Evolutionary conservation across 2,113 vertebrate genomes (phyloP).

Genomic region (Edolisoma coerulescens): DNA sequence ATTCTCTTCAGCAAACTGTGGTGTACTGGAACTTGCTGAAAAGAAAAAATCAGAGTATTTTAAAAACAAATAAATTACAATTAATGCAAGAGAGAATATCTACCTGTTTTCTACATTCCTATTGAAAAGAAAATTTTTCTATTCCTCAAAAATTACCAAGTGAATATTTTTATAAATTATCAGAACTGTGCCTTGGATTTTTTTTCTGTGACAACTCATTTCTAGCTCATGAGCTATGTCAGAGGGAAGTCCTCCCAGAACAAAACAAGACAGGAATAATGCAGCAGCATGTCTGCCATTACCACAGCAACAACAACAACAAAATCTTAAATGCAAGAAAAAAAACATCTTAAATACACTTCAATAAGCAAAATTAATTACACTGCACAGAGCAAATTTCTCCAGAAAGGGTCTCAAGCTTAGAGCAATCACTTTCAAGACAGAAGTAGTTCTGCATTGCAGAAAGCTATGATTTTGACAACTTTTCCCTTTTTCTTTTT

Average conservation of each 20-base stretch:
- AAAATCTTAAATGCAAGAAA: background rate
- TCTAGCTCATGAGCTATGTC: background rate
- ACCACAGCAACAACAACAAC: background rate
- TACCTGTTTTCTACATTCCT: background rate
- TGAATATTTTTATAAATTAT: background rate
- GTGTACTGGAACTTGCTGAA: background rate
- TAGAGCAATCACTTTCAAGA: background rate
- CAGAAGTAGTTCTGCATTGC: background rate
- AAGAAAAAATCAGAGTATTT: background rate
- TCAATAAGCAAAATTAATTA: background rate
- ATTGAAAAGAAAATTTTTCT: background rate
- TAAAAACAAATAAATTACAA: background rate
- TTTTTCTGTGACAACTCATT: background rate
- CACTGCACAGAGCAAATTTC: background rate
- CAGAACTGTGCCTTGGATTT: background rate
- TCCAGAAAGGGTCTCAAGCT: background rate
- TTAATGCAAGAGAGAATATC: background rate
- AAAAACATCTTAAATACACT: background rate
- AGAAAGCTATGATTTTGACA: background rate
- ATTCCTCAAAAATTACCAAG: background rate
- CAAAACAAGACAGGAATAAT: background rate
- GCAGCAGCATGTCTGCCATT: background rate
- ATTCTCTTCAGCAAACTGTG: background rate
- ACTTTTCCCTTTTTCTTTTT: background rate
- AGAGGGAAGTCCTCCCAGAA: background rate